phyloP scores from a whole-genome alignment of 2,888 invertebrate genomes.

The Dermolepida albohirtum region DNA sequence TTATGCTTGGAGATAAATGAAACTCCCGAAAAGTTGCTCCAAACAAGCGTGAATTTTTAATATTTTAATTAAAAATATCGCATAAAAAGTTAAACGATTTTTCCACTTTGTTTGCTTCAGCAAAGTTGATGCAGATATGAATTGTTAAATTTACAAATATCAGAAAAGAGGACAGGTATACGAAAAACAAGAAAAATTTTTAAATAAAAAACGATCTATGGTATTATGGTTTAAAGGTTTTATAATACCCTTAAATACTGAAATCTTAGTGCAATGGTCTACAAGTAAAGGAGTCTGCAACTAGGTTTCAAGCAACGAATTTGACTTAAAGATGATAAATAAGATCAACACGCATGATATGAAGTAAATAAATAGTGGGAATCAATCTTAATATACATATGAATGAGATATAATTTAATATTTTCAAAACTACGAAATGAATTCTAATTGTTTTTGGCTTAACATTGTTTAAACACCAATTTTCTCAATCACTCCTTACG shows the following conservation, averaged over 20 bases:
- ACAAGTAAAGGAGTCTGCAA: background rate
- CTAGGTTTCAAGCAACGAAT: conserved; percentile 1
- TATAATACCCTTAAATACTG: conserved; percentile 5
- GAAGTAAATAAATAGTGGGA: too few relatives aligned
- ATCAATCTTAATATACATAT: too few relatives aligned
- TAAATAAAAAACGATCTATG: conserved; percentile 14
- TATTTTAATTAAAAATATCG: conserved; percentile 40
- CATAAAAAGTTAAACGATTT: conserved; percentile 30
- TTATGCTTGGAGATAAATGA: background rate
- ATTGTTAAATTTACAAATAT: conserved; percentile 10
- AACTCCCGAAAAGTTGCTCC: background rate
- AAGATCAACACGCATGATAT: background rate
- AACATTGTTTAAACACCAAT: too few relatives aligned
- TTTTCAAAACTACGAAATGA: too few relatives aligned
- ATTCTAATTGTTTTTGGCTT: too few relatives aligned
- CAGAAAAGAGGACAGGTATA: too few relatives aligned
- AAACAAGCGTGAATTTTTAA: conserved; percentile 35
- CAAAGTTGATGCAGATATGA: conserved; percentile 13
- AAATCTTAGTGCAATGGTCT: background rate
- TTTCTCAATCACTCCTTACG: too few relatives aligned
- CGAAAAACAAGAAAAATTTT: background rate
- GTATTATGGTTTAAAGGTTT: conserved; percentile 31
- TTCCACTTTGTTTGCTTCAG: conserved; percentile 7
- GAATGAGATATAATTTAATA: too few relatives aligned
- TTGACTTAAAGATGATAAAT: too few relatives aligned